phyloP scores from a whole-genome alignment of 2,797 vertebrate genomes.

The Lindbergichthys nudifrons region DNA sequence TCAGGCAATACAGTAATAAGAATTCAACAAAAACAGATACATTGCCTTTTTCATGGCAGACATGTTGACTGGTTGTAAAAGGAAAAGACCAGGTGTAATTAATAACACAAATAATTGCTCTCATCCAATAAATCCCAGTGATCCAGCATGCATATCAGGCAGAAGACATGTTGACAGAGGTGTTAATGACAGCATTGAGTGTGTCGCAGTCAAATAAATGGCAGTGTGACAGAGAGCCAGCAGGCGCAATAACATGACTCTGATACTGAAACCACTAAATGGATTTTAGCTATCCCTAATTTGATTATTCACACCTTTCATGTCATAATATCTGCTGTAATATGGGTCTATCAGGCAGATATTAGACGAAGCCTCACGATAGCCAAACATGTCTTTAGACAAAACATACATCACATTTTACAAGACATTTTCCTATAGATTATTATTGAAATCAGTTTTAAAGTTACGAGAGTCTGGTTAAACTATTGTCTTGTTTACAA shows the following conservation, averaged over 20 bases:
- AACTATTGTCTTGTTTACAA: background rate
- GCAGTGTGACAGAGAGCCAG: too few species aligned
- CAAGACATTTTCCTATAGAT: background rate
- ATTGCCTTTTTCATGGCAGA: background rate
- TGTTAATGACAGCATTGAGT: too few species aligned
- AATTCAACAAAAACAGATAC: background rate
- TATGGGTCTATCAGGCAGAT: background rate
- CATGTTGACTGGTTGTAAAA: background rate
- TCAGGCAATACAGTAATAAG: background rate
- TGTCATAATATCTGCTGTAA: background rate
- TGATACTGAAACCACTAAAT: too few species aligned
- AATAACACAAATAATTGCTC: too few species aligned
- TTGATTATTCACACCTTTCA: background rate
- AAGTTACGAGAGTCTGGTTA: background rate
- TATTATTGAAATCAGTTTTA: background rate
- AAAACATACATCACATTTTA: background rate
- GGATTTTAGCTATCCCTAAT: background rate
- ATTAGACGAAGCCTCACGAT: background rate
- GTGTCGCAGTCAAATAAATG: too few species aligned
- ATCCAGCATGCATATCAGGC: too few species aligned
- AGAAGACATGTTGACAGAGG: too few species aligned
- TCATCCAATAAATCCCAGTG: too few species aligned
- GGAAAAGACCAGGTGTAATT: too few species aligned
- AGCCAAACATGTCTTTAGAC: background rate
- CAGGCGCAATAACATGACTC: too few species aligned